Conservation (phyloP, 2,113 vertebrate species). For the Nothocercus julius region DNA sequence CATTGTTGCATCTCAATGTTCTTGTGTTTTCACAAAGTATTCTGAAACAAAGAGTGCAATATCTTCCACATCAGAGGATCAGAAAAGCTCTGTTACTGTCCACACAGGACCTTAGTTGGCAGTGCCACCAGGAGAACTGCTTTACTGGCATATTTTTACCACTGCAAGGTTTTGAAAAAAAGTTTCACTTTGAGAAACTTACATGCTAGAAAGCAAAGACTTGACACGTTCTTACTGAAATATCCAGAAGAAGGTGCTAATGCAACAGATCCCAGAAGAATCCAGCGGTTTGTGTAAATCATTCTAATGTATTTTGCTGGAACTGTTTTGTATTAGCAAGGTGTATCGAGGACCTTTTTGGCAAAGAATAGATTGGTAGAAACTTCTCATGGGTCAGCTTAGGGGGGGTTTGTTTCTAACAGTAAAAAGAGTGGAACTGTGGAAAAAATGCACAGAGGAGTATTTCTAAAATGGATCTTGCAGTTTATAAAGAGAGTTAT, state of each 20-base stretch:
- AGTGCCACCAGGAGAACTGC: not conserved
- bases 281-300: not conserved
- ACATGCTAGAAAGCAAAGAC: not conserved
- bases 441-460: not conserved
- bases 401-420: not conserved
- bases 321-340: not conserved
- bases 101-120: not conserved
- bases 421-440: not conserved
- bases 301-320: not conserved
- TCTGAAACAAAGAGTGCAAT: not conserved
- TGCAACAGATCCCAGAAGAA: not conserved
- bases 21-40: not conserved
- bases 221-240: not conserved
- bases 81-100: not conserved
- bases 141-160: not conserved
- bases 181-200: not conserved
- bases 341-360: not conserved
- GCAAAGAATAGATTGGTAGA: not conserved
- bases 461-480: not conserved
- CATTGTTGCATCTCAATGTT: not conserved
- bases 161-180: not conserved
- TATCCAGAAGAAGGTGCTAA: not conserved
- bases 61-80: not conserved
- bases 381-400: not conserved
- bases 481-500: not conserved